Evolutionary conservation across 2,797 vertebrate species (phyloP).

Genomic region (Pempheris klunzingeri): DNA sequence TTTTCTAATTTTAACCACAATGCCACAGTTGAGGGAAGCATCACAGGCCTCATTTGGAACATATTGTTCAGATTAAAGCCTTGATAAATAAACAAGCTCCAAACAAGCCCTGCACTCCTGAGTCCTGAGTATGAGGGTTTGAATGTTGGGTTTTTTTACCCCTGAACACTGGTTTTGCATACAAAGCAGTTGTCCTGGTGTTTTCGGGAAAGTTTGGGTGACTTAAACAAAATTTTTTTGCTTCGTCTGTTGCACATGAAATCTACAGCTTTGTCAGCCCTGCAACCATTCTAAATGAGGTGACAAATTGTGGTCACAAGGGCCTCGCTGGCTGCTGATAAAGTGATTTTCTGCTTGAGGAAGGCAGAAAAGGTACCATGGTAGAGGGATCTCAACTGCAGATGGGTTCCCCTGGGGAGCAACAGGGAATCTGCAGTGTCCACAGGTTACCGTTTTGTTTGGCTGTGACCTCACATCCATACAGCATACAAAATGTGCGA

Average conservation of each 20-base stretch:
- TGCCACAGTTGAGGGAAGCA: conserved; percentile 67
- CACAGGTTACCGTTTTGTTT: conserved; percentile 53
- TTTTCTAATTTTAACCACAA: conserved; percentile 71
- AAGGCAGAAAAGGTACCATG: conserved; percentile 50
- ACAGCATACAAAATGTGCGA: conserved; percentile 16
- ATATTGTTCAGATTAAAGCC: conserved; percentile 80
- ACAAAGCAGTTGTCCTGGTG: conserved; percentile 22
- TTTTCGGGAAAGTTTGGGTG: conserved; percentile 28
- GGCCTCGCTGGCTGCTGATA: conserved; percentile 64
- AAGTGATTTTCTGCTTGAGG: conserved; percentile 63
- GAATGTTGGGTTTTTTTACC: conserved; percentile 21
- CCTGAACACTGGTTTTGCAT: conserved; percentile 31
- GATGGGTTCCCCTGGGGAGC: conserved; percentile 65
- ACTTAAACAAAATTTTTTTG: conserved; percentile 31
- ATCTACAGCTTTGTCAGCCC: conserved; percentile 56
- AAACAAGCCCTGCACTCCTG: conserved; percentile 46
- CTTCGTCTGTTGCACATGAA: conserved; percentile 36
- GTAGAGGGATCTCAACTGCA: conserved; percentile 65
- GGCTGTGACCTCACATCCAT: conserved; percentile 29
- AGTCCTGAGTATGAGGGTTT: conserved; percentile 41
- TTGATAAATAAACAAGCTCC: conserved; percentile 77
- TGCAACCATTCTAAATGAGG: conserved; percentile 60
- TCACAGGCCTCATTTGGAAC: conserved; percentile 79
- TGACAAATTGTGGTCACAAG: conserved; percentile 68
- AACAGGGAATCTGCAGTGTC: conserved; percentile 50